Base-by-base conservation (phyloP, 2,113 vertebrate genomes). In the Channa argus region DNA sequence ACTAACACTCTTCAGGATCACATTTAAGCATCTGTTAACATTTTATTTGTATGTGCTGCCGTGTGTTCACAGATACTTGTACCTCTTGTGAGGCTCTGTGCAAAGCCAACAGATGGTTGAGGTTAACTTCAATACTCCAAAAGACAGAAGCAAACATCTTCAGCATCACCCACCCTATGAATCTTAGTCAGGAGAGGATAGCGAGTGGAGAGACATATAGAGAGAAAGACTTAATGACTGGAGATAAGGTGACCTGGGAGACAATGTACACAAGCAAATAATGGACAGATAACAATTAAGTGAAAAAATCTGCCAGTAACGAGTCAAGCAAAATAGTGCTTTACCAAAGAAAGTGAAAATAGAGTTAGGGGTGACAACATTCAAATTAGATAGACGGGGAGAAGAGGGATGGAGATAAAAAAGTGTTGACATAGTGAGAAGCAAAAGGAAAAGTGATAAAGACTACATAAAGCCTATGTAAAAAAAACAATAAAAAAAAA, bases 51-150 rank as follows among this genome's bases (percentile, higher is more conserved):
- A 73, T 45, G 13, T 49, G 53, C 15, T 36, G 56, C 63, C 43
- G 43, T 60, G 54, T 41, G 59, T 73, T 60, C 44, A 38, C 2
- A 41, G 37, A 68, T 15, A 33, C 39, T 71, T 47, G 54, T 84
- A 95, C 94, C 93, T 89, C 86, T 83, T 90, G 75, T 45, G 91
- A 81, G 43, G 88, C 89, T 56, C 24, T 86, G 71, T 86, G 91
- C 63, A 95, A 80, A 65, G 86, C 82, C 2, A 66, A 37, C 67
- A 94, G 58, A 80, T 95, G 93, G 87, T 85, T 92, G 68, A 93
- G 91, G 84, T 94, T 94, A 46, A 94, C 83, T 80, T 94, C 89
- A 52, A 95, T 79, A 11, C 83, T 91, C 67, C 79, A 86, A 83
- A 94, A 94, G 24, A 91, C 24, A 11, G 79, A 79, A 4, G 85